Evolutionary conservation across 2,797 vertebrate genomes (phyloP).

Genomic region (Hafferia zeledoni): DNA sequence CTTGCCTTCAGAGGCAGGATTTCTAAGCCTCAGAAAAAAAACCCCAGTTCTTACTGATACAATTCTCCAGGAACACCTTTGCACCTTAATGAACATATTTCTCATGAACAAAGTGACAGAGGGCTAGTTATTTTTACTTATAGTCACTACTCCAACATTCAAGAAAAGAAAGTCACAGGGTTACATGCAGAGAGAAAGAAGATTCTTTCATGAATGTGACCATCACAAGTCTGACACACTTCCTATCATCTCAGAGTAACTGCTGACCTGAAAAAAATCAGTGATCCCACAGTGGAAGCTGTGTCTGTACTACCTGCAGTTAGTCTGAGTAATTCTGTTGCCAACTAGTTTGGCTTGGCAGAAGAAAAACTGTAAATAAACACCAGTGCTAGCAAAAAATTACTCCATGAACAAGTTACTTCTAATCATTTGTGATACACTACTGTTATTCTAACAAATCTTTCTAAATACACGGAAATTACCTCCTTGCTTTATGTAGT

Average conservation of each 20-base stretch:
- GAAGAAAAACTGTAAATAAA: background rate
- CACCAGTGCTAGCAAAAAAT: background rate
- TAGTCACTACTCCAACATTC: background rate
- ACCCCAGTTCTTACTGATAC: background rate
- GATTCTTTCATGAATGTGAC: background rate
- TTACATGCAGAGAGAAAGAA: background rate
- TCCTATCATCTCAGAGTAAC: background rate
- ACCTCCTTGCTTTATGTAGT: background rate
- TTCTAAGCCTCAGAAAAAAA: background rate
- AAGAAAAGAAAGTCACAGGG: background rate
- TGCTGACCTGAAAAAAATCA: background rate
- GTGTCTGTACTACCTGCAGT: fast-evolving
- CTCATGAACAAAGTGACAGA: background rate
- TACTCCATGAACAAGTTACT: background rate
- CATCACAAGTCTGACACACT: background rate
- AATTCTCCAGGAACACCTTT: background rate
- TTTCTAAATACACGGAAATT: background rate
- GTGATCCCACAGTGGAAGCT: background rate
- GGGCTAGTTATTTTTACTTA: background rate
- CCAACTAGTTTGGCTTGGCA: background rate
- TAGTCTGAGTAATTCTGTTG: background rate
- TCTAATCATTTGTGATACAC: background rate
- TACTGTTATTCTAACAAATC: background rate
- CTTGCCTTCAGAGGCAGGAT: background rate
- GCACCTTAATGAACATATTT: background rate